Evolutionary conservation across 2,888 invertebrate genomes (phyloP).

Genomic region (Lasioglossum zephyrum): DNA sequence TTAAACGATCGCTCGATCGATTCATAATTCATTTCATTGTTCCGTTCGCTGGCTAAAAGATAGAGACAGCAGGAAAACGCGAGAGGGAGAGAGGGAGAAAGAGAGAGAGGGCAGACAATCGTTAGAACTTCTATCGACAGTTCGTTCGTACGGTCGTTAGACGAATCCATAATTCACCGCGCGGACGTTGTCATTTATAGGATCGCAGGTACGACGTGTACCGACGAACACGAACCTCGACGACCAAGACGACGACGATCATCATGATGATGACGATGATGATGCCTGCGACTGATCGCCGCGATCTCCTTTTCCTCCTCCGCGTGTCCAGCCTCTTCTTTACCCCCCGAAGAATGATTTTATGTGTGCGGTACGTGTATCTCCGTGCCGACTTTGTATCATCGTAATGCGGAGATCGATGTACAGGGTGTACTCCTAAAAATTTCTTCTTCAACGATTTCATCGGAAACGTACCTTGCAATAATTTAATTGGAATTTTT

Average conservation of each 20-base stretch:
- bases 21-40: slow-evolving; percentile 65
- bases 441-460: background rate
- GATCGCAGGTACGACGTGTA: slow-evolving; percentile 23
- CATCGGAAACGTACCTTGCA: background rate
- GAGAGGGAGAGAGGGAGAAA: background rate
- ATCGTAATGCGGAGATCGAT: slow-evolving; percentile 51
- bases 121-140: slow-evolving; percentile 29
- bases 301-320: slow-evolving; percentile 49
- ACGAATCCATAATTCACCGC: slow-evolving; percentile 56
- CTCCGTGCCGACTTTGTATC: slow-evolving; percentile 59
- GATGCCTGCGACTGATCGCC: slow-evolving; percentile 49
- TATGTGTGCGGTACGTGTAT: slow-evolving; percentile 57
- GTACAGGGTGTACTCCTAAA: slow-evolving; percentile 54
- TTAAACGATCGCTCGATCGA: slow-evolving; percentile 55
- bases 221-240: slow-evolving; percentile 22
- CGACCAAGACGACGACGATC: slow-evolving; percentile 31
- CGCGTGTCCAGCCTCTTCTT: slow-evolving; percentile 40
- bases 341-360: slow-evolving; percentile 37
- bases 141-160: slow-evolving; percentile 36
- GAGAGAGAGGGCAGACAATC: slow-evolving; percentile 2
- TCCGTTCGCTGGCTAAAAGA: slow-evolving; percentile 17
- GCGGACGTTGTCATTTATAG: slow-evolving; percentile 51
- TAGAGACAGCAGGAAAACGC: background rate
- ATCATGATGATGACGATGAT: slow-evolving; percentile 52
- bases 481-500: too few species aligned